Evolutionary conservation across 2,797 vertebrate species (phyloP), one percentile per base, ranked within the genome.

Genomic region (Phrynocephalus vlangalii): DNA sequence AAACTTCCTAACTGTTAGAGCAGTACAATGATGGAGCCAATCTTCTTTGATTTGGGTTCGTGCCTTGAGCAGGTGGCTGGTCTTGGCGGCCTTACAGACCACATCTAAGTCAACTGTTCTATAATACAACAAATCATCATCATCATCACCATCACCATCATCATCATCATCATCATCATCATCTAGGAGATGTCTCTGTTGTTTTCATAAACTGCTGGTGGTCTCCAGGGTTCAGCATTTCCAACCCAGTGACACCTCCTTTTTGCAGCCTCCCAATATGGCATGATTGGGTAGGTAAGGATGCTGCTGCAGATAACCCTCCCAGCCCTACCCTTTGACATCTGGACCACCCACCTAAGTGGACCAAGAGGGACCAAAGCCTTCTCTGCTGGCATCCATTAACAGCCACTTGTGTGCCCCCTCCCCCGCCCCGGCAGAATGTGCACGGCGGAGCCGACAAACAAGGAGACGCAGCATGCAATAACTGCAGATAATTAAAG

Each of bases 401-500:
- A 4, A 68, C n/a, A 90, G 63, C 91, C 79, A 81, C 90, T 91
- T 82, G 88, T 90, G 0, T 13, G 82, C 84, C 87, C 88, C 87
- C 91, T 76, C 82, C 48, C 38, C 44, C 52, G 11, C 20, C n/a
- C 66, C 50, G 20, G 48, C 9, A 10, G 91, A 87, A 92, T 87
- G 86, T 52, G 0, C 1, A 7, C 0, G 13, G 91, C 86, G 22
- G 63, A 81, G 48, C 24, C 1, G 6, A 78, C 77, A 75, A 81
- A 75, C 56, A 44, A 24, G 56, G 90, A 94, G 91, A 90, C 81
- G 68, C 93, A 86, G 93, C 88, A 83, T 72, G 93, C 92, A 95
- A 92, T 90, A 91, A 92, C 89, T 85, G 93, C 89, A 89, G 90
- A 93, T 95, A 94, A 96, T 96, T 94, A 94, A 94, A 92, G 95